These are phyloP conservation scores for Halictus rubicundus DNA, from an alignment of 1,140 invertebrate genomes.

Conservation along the genomic window DNA sequence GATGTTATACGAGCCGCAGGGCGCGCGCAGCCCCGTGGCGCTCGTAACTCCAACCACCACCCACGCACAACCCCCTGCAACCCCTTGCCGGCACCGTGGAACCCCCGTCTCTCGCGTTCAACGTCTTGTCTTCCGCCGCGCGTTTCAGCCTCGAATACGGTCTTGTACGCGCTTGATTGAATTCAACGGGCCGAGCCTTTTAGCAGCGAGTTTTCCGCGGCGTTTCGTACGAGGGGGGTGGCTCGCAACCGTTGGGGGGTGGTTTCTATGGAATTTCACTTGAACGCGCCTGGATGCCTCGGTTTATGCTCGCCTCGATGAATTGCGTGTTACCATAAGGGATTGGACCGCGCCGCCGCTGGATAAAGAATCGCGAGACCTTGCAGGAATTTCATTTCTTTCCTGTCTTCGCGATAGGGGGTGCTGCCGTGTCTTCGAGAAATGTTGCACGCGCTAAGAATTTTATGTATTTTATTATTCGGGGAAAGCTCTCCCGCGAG, in stretches of 20 bases:
- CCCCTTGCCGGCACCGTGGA: neutral
- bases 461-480: too few relatives aligned
- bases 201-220: neutral
- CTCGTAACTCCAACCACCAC: slow-evolving; percentile 59
- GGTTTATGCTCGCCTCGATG: too few relatives aligned
- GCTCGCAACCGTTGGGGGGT: too few relatives aligned
- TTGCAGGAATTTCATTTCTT: too few relatives aligned
- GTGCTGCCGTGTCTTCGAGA: too few relatives aligned
- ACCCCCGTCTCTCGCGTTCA: slow-evolving; percentile 4
- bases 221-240: neutral
- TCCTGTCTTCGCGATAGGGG: too few relatives aligned
- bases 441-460: too few relatives aligned
- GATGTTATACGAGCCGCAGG: slow-evolving; percentile 66
- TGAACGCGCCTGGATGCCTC: neutral
- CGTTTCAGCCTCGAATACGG: neutral
- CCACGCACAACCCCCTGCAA: neutral
- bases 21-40: slow-evolving; percentile 57
- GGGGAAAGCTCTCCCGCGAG: too few relatives aligned
- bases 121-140: slow-evolving; percentile 18
- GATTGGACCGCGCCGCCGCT: too few relatives aligned
- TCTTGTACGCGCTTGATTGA: neutral
- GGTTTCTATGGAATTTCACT: neutral
- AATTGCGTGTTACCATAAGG: too few relatives aligned
- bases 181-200: neutral
- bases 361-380: too few relatives aligned